Conservation (phyloP, 2,113 vertebrate genomes). For the Lepus timidus region DNA sequence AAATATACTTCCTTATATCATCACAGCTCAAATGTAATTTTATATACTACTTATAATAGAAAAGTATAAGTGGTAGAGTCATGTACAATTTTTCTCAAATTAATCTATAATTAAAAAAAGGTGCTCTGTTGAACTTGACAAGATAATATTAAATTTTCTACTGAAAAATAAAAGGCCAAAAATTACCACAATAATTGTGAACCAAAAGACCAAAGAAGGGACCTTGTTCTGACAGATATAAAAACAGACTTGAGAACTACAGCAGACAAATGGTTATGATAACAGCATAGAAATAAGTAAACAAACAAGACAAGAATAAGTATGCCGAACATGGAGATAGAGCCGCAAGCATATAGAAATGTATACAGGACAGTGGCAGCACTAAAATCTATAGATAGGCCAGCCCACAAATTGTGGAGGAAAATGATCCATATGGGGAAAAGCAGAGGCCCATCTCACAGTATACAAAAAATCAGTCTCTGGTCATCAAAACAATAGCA, state of each 20-base stretch:
- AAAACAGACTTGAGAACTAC: constrained; percentile 15
- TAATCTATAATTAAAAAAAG: constrained; percentile 14
- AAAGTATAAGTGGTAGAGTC: not conserved
- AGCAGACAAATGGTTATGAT: not conserved
- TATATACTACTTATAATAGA: not conserved
- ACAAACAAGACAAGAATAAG: not conserved
- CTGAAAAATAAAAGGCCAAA: constrained; percentile 42
- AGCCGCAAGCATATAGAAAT: not conserved
- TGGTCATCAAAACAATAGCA: not conserved
- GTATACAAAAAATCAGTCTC: not conserved
- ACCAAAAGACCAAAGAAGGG: not conserved
- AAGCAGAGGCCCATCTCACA: not conserved
- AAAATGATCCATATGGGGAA: not conserved
- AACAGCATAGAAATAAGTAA: not conserved
- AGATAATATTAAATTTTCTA: constrained; percentile 51
- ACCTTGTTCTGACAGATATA: constrained; percentile 19
- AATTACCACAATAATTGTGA: not conserved
- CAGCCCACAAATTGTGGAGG: not conserved
- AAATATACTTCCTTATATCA: not conserved
- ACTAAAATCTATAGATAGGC: not conserved
- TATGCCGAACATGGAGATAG: not conserved
- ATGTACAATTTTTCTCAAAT: not conserved
- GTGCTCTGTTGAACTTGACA: constrained; percentile 15
- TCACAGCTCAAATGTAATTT: constrained; percentile 10
- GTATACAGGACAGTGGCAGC: not conserved